phyloP scores from a whole-genome alignment of 2,888 invertebrate genomes.

The Eurytoma adleriae region DNA sequence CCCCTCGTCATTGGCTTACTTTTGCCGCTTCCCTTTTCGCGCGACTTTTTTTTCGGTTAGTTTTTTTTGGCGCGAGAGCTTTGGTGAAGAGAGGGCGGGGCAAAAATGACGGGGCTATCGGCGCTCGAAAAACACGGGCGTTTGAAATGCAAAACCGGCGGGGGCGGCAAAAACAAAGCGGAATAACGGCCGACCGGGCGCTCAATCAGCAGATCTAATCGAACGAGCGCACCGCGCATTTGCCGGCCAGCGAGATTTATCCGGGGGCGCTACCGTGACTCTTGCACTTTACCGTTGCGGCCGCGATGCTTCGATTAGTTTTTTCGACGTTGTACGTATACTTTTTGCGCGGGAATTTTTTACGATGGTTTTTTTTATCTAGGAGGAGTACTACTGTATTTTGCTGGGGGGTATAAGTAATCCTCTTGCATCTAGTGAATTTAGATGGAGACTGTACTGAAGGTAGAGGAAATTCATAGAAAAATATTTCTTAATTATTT shows the following conservation, averaged over 20 bases:
- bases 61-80: no score
- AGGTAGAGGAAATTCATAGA: background rate
- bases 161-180: background rate
- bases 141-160: background rate
- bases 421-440: no score
- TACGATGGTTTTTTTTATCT: no score
- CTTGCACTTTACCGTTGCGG: conserved; percentile 6
- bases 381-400: no score
- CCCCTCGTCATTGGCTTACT: conserved; percentile 10
- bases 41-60: no score
- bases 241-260: conserved; percentile 5
- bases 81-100: no score
- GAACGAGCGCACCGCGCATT: background rate
- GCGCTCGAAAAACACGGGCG: background rate
- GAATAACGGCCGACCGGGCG: background rate
- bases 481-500: conserved; percentile 1
- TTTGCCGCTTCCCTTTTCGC: background rate
- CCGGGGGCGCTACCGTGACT: background rate
- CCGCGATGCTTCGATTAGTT: background rate
- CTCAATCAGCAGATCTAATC: conserved; percentile 36
- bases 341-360: no score
- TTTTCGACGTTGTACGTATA: no score
- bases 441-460: no score
- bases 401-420: no score
- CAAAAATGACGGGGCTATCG: background rate